These are phyloP conservation scores for Ormyrus thymus DNA, from an alignment of 2,888 invertebrate genomes.

Conservation along the genomic window DNA sequence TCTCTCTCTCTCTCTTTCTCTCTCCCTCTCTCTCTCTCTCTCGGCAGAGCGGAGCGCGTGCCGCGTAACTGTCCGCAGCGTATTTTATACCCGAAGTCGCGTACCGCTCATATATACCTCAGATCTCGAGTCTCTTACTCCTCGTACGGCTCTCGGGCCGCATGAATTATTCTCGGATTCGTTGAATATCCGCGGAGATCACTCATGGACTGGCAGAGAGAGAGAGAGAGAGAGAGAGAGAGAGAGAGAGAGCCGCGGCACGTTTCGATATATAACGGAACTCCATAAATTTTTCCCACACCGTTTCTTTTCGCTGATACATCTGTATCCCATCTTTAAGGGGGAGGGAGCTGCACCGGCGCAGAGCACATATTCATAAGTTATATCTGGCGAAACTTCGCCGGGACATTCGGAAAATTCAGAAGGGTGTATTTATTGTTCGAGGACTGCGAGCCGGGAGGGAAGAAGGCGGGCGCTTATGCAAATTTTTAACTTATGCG, in stretches of 20 bases:
- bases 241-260: not conserved
- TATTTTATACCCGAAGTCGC: constrained; percentile 40
- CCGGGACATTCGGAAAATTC: constrained; percentile 37
- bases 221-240: too few species aligned
- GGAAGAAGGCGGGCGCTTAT: constrained; percentile 4
- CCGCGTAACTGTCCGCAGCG: constrained; percentile 39
- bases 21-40: too few species aligned
- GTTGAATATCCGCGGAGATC: constrained; percentile 64
- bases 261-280: constrained; percentile 12
- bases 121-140: not conserved
- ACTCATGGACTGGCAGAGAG: constrained; percentile 53
- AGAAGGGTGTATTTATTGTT: constrained; percentile 34
- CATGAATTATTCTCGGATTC: constrained; percentile 66
- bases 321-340: constrained; percentile 29
- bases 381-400: constrained; percentile 38
- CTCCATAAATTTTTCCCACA: constrained; percentile 43
- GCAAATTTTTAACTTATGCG: constrained; percentile 17
- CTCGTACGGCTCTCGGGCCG: constrained; percentile 11
- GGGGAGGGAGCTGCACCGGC: not conserved
- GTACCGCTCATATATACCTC: constrained; percentile 32
- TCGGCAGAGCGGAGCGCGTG: not conserved
- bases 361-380: constrained; percentile 42
- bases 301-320: constrained; percentile 48
- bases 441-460: not conserved
- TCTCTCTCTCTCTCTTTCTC: too few species aligned